Evolutionary conservation across 2,113 vertebrate species (phyloP).

Genomic region (Puntigrus tetrazona): DNA sequence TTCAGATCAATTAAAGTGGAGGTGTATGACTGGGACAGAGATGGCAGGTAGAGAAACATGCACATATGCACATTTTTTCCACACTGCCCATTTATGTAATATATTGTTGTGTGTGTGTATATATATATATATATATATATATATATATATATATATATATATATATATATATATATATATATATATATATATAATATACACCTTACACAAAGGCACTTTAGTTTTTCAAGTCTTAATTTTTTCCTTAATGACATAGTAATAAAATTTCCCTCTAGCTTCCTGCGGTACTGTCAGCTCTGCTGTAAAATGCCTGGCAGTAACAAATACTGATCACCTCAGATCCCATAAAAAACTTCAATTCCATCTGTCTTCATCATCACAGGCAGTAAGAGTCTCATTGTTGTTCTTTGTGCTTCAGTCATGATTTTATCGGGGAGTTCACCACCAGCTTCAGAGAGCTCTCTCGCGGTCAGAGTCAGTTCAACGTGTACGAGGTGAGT

Average conservation of each 20-base stretch:
- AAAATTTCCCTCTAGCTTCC: neutral
- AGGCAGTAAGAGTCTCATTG: neutral
- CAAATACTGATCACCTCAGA: neutral
- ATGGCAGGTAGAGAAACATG: slow-evolving; percentile 82
- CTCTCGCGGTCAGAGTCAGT: slow-evolving; percentile 85
- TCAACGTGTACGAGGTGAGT: slow-evolving; percentile 90
- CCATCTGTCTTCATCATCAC: neutral
- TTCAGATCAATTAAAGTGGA: slow-evolving; percentile 91
- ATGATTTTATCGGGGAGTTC: slow-evolving; percentile 96
- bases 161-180: too few species aligned
- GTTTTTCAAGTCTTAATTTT: neutral
- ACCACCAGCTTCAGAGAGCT: slow-evolving; percentile 91
- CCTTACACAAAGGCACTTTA: neutral
- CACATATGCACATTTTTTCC: neutral
- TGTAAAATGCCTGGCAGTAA: neutral
- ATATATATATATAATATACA: too few species aligned
- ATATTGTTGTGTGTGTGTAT: neutral
- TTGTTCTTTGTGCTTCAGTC: slow-evolving; percentile 73
- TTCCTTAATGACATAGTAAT: neutral
- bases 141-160: too few species aligned
- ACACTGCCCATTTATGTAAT: neutral
- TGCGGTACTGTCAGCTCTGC: neutral
- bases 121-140: too few species aligned
- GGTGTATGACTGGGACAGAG: slow-evolving; percentile 93
- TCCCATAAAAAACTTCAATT: neutral